A percentile compares a stretch with the other conserved stretches of the same genome.
phyloP scores from a whole-genome alignment of 2,113 vertebrate species.

The Phaethon lepturus region DNA sequence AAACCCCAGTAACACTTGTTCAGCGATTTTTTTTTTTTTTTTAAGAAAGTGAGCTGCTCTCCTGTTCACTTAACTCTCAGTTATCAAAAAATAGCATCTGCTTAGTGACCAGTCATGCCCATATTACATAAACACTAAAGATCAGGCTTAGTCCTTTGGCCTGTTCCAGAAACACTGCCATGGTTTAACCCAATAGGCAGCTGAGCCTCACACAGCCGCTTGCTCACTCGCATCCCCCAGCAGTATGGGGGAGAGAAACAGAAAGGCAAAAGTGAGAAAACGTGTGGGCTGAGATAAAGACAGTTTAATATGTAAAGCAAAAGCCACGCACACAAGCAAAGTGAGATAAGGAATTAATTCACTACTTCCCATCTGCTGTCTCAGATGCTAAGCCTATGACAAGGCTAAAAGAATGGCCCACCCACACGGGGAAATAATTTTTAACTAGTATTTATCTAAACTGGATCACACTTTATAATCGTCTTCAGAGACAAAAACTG shows the following conservation, averaged over 20 bases:
- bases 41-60: background rate
- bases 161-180: background rate
- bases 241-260: background rate
- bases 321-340: background rate
- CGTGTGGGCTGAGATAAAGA: background rate
- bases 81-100: background rate
- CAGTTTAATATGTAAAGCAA: background rate
- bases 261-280: background rate
- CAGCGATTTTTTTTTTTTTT: background rate
- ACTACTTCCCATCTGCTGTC: background rate
- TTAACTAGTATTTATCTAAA: background rate
- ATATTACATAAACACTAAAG: background rate
- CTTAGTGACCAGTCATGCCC: background rate
- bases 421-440: background rate
- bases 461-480: background rate
- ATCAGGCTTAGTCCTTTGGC: background rate
- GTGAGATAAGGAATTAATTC: background rate
- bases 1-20: background rate
- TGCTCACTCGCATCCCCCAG: fast-evolving
- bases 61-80: background rate
- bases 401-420: background rate
- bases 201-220: background rate
- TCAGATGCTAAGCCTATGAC: background rate
- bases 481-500: background rate
- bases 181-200: background rate